A percentile compares a stretch with the other conserved stretches of the same genome.
Conservation (phyloP, 2,888 invertebrate genomes). For the Clostera curtula region DNA sequence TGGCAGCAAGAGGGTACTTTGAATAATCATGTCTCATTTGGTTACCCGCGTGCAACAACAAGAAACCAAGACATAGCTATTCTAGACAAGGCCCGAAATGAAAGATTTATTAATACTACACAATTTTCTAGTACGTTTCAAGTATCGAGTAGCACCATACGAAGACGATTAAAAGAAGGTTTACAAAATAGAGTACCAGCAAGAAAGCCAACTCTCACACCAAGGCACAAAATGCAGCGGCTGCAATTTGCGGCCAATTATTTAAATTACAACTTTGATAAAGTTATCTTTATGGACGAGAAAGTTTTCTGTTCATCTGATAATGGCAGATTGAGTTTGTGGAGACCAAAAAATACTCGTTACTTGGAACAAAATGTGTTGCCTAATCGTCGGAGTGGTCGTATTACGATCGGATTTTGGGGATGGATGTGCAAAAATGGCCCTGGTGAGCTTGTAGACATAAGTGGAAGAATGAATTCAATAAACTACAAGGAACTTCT, state of each 20-base stretch:
- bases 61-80: too few relatives aligned
- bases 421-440: conserved; percentile 22
- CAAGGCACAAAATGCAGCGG: conserved; percentile 1
- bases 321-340: conserved; percentile 1
- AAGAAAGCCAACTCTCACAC: conserved; percentile 1
- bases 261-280: conserved; percentile 2
- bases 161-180: conserved; percentile 4
- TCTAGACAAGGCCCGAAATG: too few relatives aligned
- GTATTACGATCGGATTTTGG: conserved; percentile 18
- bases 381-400: conserved; percentile 12
- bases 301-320: conserved; percentile 1
- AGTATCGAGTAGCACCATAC: conserved; percentile 2
- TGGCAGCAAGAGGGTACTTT: conserved; percentile 1
- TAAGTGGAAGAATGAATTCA: conserved; percentile 12
- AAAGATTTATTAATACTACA: neutral
- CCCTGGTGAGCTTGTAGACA: conserved; percentile 17
- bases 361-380: conserved; percentile 7
- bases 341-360: conserved; percentile 2
- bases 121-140: neutral
- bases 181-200: conserved; percentile 4
- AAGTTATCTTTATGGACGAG: conserved; percentile 3
- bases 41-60: conserved; percentile 1
- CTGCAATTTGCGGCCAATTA: conserved; percentile 1
- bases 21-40: neutral
- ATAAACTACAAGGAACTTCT: conserved; percentile 5